Base-by-base conservation (phyloP, 2,888 invertebrate genomes). In the Callosobruchus maculatus region DNA sequence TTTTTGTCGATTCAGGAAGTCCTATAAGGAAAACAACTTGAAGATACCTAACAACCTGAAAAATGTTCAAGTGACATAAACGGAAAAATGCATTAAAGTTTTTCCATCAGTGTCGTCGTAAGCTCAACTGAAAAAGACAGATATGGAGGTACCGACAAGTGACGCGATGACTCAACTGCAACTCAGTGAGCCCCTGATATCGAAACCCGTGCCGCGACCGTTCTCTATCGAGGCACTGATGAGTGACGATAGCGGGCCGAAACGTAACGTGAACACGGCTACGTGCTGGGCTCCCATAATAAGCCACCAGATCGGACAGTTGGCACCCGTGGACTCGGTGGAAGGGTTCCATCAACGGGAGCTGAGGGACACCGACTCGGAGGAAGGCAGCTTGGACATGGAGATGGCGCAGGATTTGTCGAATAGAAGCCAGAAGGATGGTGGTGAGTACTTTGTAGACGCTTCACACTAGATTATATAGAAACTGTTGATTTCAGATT, bases 171-270 rank as follows among this genome's bases (percentile, higher is more conserved):
- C 22, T 21, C 21, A 21, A 21, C 22, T 70, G 68, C 78, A 80
- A 22, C 73, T 80, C 30, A 77, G 74, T 68, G 77, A 77, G 75
- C 81, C 82, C 69, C 77, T 80, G 66, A 78, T 83, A 70, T 84
- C 84, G n/a, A 87, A 86, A 80, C 84, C 86, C 2, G 88, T 88
- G 72, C 91, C 91, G 2, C 90, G 89, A 80, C 90, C 91, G 0
- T 91, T 91, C 84, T 90, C 91, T 0, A 91, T 91, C 70, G 91
- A 91, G 84, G 91, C 91, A 0, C 81, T 91, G 26, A 91, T 91
- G 82, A 86, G 87, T 79, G 86, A 86, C 75, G 86, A 86, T 76
- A 83, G 83, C 76, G 84, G 83, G 18, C 85, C 86, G 18, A 84
- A 77, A 76, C 84, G 80, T 74, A 77, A 70, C 21, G 80, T 75